Base-by-base conservation (phyloP, 2,797 vertebrate species). In the Aphelocoma californica region DNA sequence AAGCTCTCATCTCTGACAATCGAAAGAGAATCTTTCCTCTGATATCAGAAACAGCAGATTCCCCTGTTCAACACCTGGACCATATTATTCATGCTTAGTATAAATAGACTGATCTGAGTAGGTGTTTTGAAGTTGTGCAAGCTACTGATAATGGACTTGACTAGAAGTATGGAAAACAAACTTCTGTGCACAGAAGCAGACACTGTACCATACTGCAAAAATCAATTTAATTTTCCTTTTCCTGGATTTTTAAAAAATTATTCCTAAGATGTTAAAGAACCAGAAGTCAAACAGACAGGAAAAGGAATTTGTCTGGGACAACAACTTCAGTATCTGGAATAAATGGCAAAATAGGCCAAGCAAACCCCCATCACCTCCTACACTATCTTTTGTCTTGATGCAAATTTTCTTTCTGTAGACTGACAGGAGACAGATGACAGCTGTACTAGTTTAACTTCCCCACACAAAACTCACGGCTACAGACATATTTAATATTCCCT, bases 271-370 rank as follows among this genome's bases (percentile, higher is more conserved):
- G 16, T 50, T 73, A 36, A 90, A 86, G 58, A 90, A 72, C 21
- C 57, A 75, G 40, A 78, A 96, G 66, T 62, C 69, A 90, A 80
- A 84, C 2, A 94, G 80, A 86, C 77, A 96, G 73, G 86, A 94
- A 96, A 77, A 88, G 53, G 67, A 75, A 81, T 97, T 57, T 92
- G 82, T 92, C 95, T 97, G 73, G 38, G 70, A 93, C 87, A 93
- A 86, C 82, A 81, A 47, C 31, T 81, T 36, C 60, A 90, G 38
- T 0, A 2, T 90, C 91, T 95, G 91, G 90, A 95, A 94, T 40
- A 86, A 92, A 81, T 7, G n/a, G 62, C 71, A 92, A 94, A 95
- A 90, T 47, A 93, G 86, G 85, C 56, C 94, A 92, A 66, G 80
- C 80, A 92, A 96, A 83, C n/a, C 61, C 81, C 50, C 45, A 23